Conservation (phyloP, 2,113 vertebrate species). For the Callochromis pleurospilus region DNA sequence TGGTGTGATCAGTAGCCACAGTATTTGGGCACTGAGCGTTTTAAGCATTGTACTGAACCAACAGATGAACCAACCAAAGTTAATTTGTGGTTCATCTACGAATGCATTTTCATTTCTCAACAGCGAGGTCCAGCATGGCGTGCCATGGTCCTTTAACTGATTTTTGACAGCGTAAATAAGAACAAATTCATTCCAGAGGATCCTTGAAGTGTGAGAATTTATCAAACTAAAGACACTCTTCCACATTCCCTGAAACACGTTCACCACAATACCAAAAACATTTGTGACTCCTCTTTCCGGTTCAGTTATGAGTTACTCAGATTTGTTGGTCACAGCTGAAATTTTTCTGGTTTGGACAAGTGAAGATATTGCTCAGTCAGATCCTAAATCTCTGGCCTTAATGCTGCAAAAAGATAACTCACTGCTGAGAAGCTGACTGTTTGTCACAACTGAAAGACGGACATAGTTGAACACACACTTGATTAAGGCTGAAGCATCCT, state of each 20-base stretch:
- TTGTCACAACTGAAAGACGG: constrained; percentile 2
- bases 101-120: neutral
- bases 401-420: constrained; percentile 27
- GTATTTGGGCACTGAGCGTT: neutral
- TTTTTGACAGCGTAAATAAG: neutral
- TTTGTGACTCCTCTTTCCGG: constrained; percentile 19
- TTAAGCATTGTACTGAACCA: neutral
- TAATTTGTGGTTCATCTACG: neutral
- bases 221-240: constrained; percentile 8
- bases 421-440: constrained; percentile 13
- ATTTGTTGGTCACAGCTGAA: constrained; percentile 24
- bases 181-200: constrained; percentile 24
- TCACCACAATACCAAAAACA: constrained; percentile 36
- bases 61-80: neutral
- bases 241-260: neutral
- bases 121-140: neutral
- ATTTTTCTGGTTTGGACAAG: constrained; percentile 61
- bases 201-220: neutral
- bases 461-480: constrained; percentile 24
- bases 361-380: constrained; percentile 19
- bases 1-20: neutral
- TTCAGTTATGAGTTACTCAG: constrained; percentile 5
- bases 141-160: neutral
- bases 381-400: neutral
- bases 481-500: neutral